phyloP scores from a whole-genome alignment of 2,888 invertebrate species.

The Noctuana brunneofusca region DNA sequence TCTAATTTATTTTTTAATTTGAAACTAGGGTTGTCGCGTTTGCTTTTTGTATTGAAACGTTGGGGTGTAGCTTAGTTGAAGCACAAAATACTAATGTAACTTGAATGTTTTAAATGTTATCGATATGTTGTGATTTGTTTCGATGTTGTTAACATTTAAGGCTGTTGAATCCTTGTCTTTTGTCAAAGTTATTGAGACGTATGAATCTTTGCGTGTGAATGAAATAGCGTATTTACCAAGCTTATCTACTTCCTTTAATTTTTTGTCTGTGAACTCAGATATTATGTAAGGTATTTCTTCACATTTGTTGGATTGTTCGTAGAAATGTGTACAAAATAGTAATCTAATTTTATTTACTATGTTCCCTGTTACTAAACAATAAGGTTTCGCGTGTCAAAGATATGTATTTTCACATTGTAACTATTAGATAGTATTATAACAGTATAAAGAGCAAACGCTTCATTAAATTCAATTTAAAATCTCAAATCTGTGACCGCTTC shows the following conservation, averaged over 20 bases:
- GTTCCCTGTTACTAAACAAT: constrained; percentile 20
- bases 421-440: constrained; percentile 8
- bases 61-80: constrained; percentile 36
- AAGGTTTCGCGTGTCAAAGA: constrained; percentile 10
- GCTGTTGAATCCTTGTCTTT: background rate
- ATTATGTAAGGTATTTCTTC: background rate
- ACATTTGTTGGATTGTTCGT: background rate
- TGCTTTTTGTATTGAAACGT: constrained; percentile 55
- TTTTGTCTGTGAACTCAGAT: background rate
- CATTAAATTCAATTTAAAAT: constrained; percentile 52
- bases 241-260: background rate
- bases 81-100: constrained; percentile 42
- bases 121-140: constrained; percentile 13
- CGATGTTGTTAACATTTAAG: constrained; percentile 4
- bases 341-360: constrained; percentile 31
- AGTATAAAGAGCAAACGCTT: constrained; percentile 62
- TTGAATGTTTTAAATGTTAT: constrained; percentile 5
- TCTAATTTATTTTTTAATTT: constrained; percentile 72
- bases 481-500: constrained; percentile 50
- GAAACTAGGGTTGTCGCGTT: constrained; percentile 60
- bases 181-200: background rate
- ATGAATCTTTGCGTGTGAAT: constrained; percentile 1
- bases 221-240: background rate
- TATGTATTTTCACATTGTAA: constrained; percentile 1
- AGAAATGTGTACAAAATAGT: constrained; percentile 20